phyloP scores from a whole-genome alignment of 2,888 invertebrate genomes.

The Ethmia dodecea region DNA sequence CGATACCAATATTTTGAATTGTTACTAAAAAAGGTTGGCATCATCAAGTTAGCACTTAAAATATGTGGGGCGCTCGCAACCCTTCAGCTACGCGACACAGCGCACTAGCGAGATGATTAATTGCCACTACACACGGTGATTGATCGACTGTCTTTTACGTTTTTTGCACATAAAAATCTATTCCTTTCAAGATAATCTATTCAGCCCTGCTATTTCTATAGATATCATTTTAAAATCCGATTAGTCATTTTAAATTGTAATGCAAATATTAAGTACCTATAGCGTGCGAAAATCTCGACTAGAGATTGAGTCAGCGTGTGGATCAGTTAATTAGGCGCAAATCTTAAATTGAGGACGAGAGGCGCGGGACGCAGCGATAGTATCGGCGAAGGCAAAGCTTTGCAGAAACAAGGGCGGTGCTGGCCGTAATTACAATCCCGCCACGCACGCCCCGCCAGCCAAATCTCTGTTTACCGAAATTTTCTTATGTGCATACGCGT shows the following conservation, averaged over 20 bases:
- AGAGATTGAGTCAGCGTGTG: constrained; percentile 31
- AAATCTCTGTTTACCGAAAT: constrained; percentile 60
- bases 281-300: constrained; percentile 47
- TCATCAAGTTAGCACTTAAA: neutral
- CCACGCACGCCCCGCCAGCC: constrained; percentile 45
- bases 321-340: constrained; percentile 57
- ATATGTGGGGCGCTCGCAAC: constrained; percentile 24
- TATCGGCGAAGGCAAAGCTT: constrained; percentile 49
- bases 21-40: constrained; percentile 17
- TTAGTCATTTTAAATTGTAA: constrained; percentile 52
- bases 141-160: constrained; percentile 52
- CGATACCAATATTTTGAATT: no score
- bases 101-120: constrained; percentile 60
- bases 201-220: constrained; percentile 38
- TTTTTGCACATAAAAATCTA: constrained; percentile 27
- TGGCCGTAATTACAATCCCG: constrained; percentile 55
- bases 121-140: constrained; percentile 51
- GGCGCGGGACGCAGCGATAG: constrained; percentile 44
- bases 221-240: constrained; percentile 57
- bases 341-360: constrained; percentile 41
- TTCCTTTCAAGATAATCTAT: constrained; percentile 32
- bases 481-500: constrained; percentile 42
- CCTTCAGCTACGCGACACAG: constrained; percentile 39
- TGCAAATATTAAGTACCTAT: constrained; percentile 39
- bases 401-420: constrained; percentile 55